Evolutionary conservation across 2,888 invertebrate genomes (phyloP), one percentile per base, ranked within the genome.

Genomic region (Tolmerus cingulatus): DNA sequence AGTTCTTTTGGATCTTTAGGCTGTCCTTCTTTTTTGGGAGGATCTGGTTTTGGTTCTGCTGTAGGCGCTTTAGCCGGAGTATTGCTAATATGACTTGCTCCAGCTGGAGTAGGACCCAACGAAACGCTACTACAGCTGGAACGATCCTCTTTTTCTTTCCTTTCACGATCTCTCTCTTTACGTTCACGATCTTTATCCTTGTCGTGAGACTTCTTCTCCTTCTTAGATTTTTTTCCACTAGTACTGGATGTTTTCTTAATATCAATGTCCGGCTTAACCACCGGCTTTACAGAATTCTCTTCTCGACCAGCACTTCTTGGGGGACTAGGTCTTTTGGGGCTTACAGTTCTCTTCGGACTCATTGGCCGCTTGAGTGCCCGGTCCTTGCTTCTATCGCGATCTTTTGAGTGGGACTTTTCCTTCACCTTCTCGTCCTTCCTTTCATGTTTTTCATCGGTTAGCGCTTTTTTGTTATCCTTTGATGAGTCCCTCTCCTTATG

Each of bases 161-260:
- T 91, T 14, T 91, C 92, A 37, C 91, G 91, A 5, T 91, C 89
- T n/a, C 90, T 91, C n/a, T 93, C 94, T 91, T 93, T 94, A 85
- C 92, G 90, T 88, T 94, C 93, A 78, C 95, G 94, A 86, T 95
- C 95, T 91, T 94, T 95, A 87, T 95, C 94, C 90, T 94, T 93
- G 78, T 95, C 94, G 90, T 95, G 95, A 86, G 94, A 95, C 90
- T 95, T 95, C 90, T 93, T 94, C 86, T 94, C 94, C 88, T 94
- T 94, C 87, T 94, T 94, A 0, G 92, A 92, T 87, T 94, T 94
- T 74, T 93, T 88, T 81, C 89, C 90, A 55, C 88, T 89, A 74
- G 89, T 87, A n/a, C 86, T 89, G 0, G 89, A 89, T 30, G 46
- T 27, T 27, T 86, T 81, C 37, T 87, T 86, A 19, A 40, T 34